phyloP scores from a whole-genome alignment of 1,140 invertebrate species.

The Pseudomyrmex gracilis region DNA sequence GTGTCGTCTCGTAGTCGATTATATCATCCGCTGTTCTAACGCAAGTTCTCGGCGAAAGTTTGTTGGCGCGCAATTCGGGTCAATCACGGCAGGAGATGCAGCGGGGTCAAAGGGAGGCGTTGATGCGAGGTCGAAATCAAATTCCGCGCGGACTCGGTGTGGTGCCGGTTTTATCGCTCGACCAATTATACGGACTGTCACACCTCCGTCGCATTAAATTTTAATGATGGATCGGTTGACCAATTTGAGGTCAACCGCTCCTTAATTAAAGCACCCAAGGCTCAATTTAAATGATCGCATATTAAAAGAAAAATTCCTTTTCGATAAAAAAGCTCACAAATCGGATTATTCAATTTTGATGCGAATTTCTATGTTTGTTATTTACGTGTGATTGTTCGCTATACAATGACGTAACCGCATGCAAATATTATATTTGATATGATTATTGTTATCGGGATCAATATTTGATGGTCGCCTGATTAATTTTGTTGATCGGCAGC shows the following conservation, averaged over 20 bases:
- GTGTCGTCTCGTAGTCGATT: constrained; percentile 64
- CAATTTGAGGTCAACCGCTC: neutral
- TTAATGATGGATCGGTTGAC: neutral
- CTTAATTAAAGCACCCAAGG: neutral
- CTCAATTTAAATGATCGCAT: constrained; percentile 4
- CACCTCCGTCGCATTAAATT: constrained; percentile 3
- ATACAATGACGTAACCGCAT: neutral
- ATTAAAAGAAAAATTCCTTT: neutral
- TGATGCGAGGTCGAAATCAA: constrained; percentile 58
- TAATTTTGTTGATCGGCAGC: constrained; percentile 49
- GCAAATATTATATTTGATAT: neutral
- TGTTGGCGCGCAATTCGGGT: constrained; percentile 63
- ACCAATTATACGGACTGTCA: constrained; percentile 40
- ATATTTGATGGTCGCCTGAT: constrained; percentile 26
- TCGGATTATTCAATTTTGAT: neutral
- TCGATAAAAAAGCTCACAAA: neutral
- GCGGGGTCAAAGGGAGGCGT: constrained; percentile 57
- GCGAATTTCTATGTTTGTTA: neutral
- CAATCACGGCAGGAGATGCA: constrained; percentile 55
- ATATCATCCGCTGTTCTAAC: constrained; percentile 64
- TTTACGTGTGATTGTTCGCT: neutral
- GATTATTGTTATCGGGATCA: constrained; percentile 25
- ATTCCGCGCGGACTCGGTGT: constrained; percentile 33
- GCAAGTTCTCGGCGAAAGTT: constrained; percentile 61
- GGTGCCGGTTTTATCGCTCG: constrained; percentile 44